These are phyloP conservation scores for Cremastinae sp. DNA, from an alignment of 2,888 invertebrate species.

Conservation along the genomic window DNA sequence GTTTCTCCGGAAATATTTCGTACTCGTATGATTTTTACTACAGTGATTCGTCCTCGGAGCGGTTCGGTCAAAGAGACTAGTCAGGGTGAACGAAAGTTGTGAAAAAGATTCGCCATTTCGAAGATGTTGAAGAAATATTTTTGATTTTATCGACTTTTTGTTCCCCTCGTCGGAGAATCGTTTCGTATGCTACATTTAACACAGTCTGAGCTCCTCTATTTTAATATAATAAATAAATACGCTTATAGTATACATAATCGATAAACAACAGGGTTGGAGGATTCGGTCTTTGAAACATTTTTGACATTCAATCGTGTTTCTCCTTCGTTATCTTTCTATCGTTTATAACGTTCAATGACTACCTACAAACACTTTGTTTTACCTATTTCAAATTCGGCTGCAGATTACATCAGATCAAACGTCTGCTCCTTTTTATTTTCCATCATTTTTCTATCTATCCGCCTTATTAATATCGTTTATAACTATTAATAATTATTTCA, in stretches of 20 bases:
- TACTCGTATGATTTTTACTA: no score
- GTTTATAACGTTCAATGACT: slow-evolving; percentile 58
- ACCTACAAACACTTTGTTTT: slow-evolving; percentile 54
- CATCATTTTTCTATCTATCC: slow-evolving; percentile 21
- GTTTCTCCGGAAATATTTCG: no score
- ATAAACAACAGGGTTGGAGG: slow-evolving; percentile 44
- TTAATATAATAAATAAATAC: slow-evolving; percentile 54
- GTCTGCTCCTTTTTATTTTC: slow-evolving; percentile 11
- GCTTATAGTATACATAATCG: slow-evolving; percentile 51
- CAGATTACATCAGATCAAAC: slow-evolving; percentile 10
- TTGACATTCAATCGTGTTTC: slow-evolving; percentile 34
- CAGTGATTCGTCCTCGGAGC: background rate
- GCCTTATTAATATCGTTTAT: slow-evolving; percentile 29
- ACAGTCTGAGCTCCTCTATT: slow-evolving; percentile 57
- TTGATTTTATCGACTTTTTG: slow-evolving; percentile 49
- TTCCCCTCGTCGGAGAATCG: slow-evolving; percentile 8
- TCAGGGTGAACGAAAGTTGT: background rate
- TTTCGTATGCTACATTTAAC: slow-evolving; percentile 36
- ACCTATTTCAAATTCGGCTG: slow-evolving; percentile 17
- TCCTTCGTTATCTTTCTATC: slow-evolving; percentile 28
- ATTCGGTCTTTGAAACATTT: slow-evolving; percentile 29
- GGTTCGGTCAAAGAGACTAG: background rate
- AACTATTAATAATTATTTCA: slow-evolving; percentile 55
- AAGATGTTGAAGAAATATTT: background rate
- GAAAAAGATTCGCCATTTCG: background rate